Evolutionary conservation across 1,140 invertebrate species (phyloP), one percentile per base, ranked within the genome.

Genomic region (Habropoda laboriosa): DNA sequence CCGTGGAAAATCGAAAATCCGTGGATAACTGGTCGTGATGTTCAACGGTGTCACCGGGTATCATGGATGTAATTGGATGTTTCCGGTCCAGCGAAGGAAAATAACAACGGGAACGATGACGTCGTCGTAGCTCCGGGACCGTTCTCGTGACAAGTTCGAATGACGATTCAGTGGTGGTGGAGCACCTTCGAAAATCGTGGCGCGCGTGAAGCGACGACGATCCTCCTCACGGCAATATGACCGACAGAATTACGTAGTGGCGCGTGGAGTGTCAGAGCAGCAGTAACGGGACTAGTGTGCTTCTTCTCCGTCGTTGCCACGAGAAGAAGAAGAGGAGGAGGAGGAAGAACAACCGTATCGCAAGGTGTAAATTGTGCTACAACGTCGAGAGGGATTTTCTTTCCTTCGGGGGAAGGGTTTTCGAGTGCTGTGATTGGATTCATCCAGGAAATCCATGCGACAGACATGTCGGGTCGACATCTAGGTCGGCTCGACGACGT

Each of bases 401-500:
- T 45, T 67, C 38, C 49, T 61, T 45, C 42, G 30, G 0, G 16
- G 53, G 32, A 13, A 27, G 51, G 64, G 49, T 72, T 18, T 21
- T 5, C 8, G 72, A 18, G 38, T 32, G 63, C 63, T n/a, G 51
- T 32, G 42, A 53, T 49, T 53, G 47, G 49, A 68, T 80, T 51
- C 71, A 30, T 35, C 60, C n/a, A n/a, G 61, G 27, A 38, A 67
- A 80, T 83, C 63, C 64, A 42, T 55, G 64, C 49, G 61, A 66
- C 67, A 63, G 79, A 73, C 72, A 84, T 85, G 82, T 81, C 83
- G 83, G 24, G 83, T 10, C 83, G 73, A 64, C 61, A 30, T 73
- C 57, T 32, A 40, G 55, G 55, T 84, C 82, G 83, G n/a, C 78
- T 84, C 82, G 72, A 72, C 67, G 66, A 72, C 67, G 66, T 70